phyloP scores from a whole-genome alignment of 2,888 invertebrate species.

The Nomada fabriciana region DNA sequence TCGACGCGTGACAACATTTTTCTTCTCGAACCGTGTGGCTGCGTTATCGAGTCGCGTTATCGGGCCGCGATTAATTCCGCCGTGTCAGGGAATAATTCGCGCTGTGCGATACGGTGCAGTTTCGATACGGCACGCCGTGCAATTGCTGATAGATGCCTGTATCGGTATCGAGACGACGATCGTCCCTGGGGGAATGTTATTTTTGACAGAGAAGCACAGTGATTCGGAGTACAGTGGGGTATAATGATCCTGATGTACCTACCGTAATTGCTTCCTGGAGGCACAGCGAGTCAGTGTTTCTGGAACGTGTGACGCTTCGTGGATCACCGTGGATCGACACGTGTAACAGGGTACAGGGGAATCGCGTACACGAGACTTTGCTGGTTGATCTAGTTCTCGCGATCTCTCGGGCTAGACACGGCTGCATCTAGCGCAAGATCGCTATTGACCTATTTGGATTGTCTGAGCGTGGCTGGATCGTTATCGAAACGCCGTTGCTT shows the following conservation, averaged over 20 bases:
- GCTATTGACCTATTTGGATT: constrained; percentile 3
- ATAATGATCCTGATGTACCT: constrained; percentile 7
- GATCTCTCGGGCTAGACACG: neutral
- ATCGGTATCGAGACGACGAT: constrained; percentile 23
- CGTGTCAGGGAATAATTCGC: constrained; percentile 48
- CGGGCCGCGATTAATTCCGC: constrained; percentile 43
- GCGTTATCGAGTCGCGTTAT: constrained; percentile 48
- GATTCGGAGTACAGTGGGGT: neutral
- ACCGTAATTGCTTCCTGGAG: neutral
- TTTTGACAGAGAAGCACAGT: neutral
- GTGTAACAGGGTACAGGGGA: neutral
- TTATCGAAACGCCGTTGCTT: neutral
- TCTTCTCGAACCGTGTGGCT: neutral
- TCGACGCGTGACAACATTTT: constrained; percentile 17
- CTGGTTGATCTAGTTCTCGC: constrained; percentile 10
- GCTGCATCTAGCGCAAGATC: neutral
- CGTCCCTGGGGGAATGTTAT: neutral
- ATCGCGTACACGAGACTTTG: constrained; percentile 7
- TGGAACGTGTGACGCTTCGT: neutral
- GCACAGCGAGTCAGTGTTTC: constrained; percentile 4
- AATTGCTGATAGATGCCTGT: constrained; percentile 37
- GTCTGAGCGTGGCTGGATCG: neutral
- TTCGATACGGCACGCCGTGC: constrained; percentile 38
- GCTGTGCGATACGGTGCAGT: constrained; percentile 37
- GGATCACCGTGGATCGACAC: neutral